These are phyloP conservation scores for Vultur gryphus DNA, from an alignment of 2,797 vertebrate genomes.

Conservation along the genomic window DNA sequence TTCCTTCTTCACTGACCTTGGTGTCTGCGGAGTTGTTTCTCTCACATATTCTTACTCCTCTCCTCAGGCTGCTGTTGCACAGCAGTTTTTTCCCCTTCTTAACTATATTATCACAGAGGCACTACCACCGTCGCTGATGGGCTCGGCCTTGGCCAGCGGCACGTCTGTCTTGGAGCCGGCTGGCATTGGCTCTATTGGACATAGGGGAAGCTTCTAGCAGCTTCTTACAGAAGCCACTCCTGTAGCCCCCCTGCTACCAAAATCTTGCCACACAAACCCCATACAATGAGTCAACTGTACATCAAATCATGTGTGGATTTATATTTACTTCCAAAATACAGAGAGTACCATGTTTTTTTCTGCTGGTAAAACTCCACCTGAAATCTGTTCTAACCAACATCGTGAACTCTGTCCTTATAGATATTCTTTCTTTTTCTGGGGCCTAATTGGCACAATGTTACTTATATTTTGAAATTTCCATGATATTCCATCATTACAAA, in stretches of 20 bases:
- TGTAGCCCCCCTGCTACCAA: background rate
- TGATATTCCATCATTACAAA: background rate
- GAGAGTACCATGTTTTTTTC: background rate
- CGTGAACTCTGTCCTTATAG: too few relatives aligned
- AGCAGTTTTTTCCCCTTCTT: background rate
- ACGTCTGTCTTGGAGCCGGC: background rate
- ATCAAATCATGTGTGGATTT: background rate
- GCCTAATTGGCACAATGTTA: background rate
- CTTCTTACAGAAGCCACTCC: background rate
- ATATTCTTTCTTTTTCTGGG: background rate
- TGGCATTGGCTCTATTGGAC: background rate
- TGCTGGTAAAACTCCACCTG: background rate
- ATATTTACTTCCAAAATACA: background rate
- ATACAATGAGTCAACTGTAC: background rate
- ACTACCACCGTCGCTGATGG: background rate
- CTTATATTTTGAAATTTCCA: background rate
- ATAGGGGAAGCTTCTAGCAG: background rate
- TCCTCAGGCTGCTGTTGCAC: accelerated
- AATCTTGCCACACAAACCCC: background rate
- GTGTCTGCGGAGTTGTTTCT: background rate
- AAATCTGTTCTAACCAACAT: background rate
- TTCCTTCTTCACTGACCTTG: too few relatives aligned
- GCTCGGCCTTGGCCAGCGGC: accelerated
- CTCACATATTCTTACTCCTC: background rate
- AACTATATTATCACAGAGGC: background rate